Percentiles rank a stretch among this genome's conserved stretches.
phyloP scores from a whole-genome alignment of 2,113 vertebrate species.

The Anolis carolinensis region DNA sequence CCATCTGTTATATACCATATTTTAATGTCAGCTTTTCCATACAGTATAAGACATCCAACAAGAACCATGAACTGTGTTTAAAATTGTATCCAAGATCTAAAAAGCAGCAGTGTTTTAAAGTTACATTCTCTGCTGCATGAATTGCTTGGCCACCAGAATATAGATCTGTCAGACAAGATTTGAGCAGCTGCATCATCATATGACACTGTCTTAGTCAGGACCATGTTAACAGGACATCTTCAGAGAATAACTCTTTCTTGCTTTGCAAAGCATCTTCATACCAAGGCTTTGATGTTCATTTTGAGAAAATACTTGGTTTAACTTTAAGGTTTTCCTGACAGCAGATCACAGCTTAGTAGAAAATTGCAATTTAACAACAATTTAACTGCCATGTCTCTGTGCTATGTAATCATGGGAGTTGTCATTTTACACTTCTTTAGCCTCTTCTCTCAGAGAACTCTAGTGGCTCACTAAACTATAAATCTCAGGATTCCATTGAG shows the following conservation, averaged over 20 bases:
- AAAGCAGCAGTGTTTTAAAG: not conserved
- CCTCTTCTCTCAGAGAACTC: too few species aligned
- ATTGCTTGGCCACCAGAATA: not conserved
- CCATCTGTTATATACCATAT: not conserved
- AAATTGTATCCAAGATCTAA: not conserved
- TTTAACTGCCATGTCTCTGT: too few species aligned
- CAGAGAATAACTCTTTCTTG: not conserved
- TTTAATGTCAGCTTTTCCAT: not conserved
- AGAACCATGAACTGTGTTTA: not conserved
- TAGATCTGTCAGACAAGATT: not conserved
- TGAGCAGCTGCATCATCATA: not conserved
- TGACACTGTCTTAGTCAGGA: not conserved
- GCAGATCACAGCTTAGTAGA: not conserved
- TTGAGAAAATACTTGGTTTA: constrained; percentile 31
- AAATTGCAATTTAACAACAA: too few species aligned
- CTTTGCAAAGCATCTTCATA: constrained; percentile 39
- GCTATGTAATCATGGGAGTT: too few species aligned
- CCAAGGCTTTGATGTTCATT: not conserved
- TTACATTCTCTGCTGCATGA: not conserved
- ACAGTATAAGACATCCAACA: not conserved
- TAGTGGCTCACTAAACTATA: too few species aligned
- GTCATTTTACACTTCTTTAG: too few species aligned
- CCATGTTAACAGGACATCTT: not conserved
- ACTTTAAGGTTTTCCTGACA: constrained; percentile 6
- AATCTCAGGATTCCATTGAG: too few species aligned